Conservation (phyloP, 2,797 vertebrate genomes). For the Sebastolobus altivelis region DNA sequence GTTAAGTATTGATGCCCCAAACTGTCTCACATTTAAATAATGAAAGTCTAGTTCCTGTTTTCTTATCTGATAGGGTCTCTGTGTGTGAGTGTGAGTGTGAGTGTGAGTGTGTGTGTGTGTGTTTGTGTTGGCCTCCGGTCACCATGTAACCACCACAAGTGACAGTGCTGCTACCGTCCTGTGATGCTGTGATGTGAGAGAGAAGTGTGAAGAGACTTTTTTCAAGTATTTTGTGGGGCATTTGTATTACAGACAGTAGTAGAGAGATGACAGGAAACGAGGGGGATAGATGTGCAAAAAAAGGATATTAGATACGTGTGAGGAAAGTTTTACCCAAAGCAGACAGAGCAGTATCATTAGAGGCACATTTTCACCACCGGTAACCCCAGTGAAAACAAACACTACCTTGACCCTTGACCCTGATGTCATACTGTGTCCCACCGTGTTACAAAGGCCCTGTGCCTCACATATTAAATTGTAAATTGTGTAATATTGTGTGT, state of each 20-base stretch:
- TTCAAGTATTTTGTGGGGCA: neutral
- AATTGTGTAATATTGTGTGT: neutral
- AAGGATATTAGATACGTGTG: neutral
- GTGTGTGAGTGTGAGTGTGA: neutral
- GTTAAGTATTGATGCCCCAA: neutral
- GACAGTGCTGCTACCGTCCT: slow-evolving; percentile 7
- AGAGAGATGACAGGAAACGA: neutral
- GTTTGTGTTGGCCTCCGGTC: slow-evolving; percentile 17
- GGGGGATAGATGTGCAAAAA: neutral
- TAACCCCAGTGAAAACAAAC: slow-evolving; percentile 2
- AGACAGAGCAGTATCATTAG: neutral
- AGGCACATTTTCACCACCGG: neutral
- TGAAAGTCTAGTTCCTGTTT: neutral
- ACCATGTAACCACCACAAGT: neutral
- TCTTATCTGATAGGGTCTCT: neutral
- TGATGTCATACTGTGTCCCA: neutral
- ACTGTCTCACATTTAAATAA: neutral
- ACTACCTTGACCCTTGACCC: neutral
- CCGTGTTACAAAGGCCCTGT: neutral
- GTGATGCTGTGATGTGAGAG: slow-evolving; percentile 1
- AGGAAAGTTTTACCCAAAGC: neutral
- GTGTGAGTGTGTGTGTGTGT: neutral
- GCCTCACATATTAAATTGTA: neutral
- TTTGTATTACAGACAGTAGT: neutral
- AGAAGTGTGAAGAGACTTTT: neutral